Evolutionary conservation across 1,140 invertebrate genomes (phyloP).

Genomic region (Riptortus pedestris): DNA sequence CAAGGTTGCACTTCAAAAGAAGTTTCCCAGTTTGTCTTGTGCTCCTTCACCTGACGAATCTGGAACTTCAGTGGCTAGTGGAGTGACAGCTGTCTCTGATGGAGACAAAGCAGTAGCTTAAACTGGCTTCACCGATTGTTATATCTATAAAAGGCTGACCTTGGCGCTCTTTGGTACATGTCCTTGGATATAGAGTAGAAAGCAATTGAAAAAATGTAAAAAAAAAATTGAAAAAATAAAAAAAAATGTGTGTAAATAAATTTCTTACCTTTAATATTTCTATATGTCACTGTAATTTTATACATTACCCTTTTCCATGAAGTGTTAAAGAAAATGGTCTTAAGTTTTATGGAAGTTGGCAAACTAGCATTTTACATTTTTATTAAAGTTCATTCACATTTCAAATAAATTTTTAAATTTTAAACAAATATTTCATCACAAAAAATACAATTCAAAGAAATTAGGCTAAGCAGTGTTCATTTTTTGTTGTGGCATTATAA

Average conservation of each 20-base stretch:
- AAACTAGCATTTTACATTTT: too few species aligned
- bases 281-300: too few species aligned
- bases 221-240: neutral
- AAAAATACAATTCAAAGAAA: too few species aligned
- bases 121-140: conserved; percentile 24
- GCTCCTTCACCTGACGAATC: conserved; percentile 22
- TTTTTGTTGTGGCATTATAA: too few species aligned
- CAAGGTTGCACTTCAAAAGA: conserved; percentile 54
- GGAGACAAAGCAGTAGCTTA: conserved; percentile 22
- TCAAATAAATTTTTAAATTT: too few species aligned
- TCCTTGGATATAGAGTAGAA: neutral
- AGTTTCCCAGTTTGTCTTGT: conserved; percentile 46
- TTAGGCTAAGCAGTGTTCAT: too few species aligned
- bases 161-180: neutral
- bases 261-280: too few species aligned
- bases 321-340: too few species aligned
- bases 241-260: neutral
- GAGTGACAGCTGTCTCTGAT: conserved; percentile 30
- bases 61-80: conserved; percentile 25
- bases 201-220: neutral
- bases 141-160: neutral
- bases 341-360: too few species aligned
- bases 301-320: too few species aligned
- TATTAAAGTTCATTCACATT: too few species aligned
- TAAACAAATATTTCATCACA: too few species aligned